phyloP scores from a whole-genome alignment of 35 echinoderm and acorn worm species.

The Ophiothrix spiculata region DNA sequence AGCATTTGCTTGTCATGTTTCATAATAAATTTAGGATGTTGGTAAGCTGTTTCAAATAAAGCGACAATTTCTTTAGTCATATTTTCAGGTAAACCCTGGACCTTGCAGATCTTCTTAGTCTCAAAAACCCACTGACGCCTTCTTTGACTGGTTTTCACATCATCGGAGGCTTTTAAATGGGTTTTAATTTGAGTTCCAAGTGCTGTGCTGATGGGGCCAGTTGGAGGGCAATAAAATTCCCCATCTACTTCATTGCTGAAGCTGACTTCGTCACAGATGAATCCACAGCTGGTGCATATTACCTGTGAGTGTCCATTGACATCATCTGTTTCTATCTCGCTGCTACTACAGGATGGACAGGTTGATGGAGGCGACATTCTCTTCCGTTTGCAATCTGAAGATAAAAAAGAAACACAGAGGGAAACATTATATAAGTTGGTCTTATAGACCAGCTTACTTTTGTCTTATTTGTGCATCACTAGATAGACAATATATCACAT shows the following conservation, averaged over 20 bases:
- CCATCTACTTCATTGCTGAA: background rate
- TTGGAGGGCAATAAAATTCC: background rate
- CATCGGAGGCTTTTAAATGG: background rate
- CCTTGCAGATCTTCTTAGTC: background rate
- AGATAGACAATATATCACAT: no score
- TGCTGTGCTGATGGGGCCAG: background rate
- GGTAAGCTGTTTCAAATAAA: constrained; percentile 2
- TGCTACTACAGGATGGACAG: background rate
- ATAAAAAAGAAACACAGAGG: no score
- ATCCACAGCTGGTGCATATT: background rate
- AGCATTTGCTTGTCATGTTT: constrained; percentile 16
- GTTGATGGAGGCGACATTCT: background rate
- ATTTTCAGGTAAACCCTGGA: background rate
- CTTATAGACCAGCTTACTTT: no score
- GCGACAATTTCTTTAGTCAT: background rate
- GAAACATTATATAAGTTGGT: no score
- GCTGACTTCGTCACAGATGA: background rate
- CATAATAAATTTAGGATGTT: background rate
- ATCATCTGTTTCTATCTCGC: background rate
- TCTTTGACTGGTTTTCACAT: background rate
- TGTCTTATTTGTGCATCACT: no score
- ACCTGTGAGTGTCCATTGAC: background rate
- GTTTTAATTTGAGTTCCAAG: background rate
- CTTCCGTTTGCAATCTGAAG: no score
- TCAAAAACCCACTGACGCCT: background rate